A percentile compares a stretch with the other conserved stretches of the same genome.
phyloP scores from a whole-genome alignment of 1,140 invertebrate species.

The Euwallacea similis region DNA sequence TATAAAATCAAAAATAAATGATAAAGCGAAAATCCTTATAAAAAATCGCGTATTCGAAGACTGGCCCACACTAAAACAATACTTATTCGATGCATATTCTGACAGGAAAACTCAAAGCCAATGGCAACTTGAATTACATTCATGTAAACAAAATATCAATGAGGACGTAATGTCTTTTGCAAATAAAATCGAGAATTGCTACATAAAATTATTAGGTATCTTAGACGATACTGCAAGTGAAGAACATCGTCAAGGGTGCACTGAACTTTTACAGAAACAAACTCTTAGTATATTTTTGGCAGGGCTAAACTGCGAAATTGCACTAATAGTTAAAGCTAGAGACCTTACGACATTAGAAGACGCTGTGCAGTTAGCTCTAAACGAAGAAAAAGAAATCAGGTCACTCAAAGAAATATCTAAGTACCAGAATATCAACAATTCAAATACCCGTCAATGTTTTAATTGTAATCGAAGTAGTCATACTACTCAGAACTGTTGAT shows the following conservation, averaged over 20 bases:
- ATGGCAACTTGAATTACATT: conserved; percentile 20
- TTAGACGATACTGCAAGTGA: no score
- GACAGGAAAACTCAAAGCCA: conserved; percentile 20
- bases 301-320: no score
- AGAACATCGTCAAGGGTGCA: no score
- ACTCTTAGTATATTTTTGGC: no score
- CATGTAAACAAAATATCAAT: conserved; percentile 33
- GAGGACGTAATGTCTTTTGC: conserved; percentile 40
- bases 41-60: conserved; percentile 13
- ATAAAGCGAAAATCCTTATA: conserved; percentile 15
- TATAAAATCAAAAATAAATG: conserved; percentile 20
- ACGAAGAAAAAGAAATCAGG: conserved; percentile 42
- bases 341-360: conserved; percentile 34
- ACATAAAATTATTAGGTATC: conserved; percentile 43
- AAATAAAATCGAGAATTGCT: conserved; percentile 42
- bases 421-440: no score
- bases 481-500: conserved; percentile 14
- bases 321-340: conserved; percentile 31
- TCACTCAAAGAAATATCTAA: no score
- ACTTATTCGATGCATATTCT: conserved; percentile 17
- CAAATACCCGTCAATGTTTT: no score
- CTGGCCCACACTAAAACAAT: no score
- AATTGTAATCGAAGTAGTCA: conserved; percentile 13
- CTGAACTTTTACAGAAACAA: no score
- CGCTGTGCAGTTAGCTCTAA: conserved; percentile 38